Evolutionary conservation across 35 echinoderm and acorn worm genomes (phyloP), one percentile per base, ranked within the genome.

Genomic region (Patiria miniata): DNA sequence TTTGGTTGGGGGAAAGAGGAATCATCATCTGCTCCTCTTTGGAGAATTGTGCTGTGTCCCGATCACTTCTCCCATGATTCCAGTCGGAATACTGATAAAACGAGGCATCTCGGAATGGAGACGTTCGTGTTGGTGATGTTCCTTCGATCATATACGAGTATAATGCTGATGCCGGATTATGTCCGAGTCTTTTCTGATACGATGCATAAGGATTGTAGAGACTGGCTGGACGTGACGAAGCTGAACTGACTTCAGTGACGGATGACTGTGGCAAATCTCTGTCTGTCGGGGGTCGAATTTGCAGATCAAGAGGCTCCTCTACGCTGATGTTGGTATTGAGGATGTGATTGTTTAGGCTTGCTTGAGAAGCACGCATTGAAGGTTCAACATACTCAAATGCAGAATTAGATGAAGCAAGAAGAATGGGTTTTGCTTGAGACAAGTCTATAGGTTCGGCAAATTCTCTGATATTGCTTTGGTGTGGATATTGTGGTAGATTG

Each of bases 261-360:
- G 54, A 59, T 32, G 78, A 44, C 32, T 60, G 50, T 17, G 56
- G 18, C 61, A 18, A 51, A 61, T 6, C 2, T 39, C 61, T 44
- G 19, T 44, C 52, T 8, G 58, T 15, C 50, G 56, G 3, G 12
- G 38, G 58, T 30, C 40, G 55, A 9, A 89, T 30, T 17, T 89
- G 80, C 26, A 89, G 36, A 76, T 89, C 42, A 16, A 89, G 79
- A 68, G 87, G 87, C 33, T 89, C 87, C 12, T 89, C 87, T 16
- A 34, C 47, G 12, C 42, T 6, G 42, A 4, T 4, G 42, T 12
- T 47, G 42, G 42, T 12, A 6, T 47, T 47, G 42, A 47, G 12
- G 42, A 12, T 47, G 42, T 47, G 42, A 47, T 47, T 4, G 42
- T 4, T 12, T 4, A 6, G 42, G 4, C 42, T 47, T 47, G 42